phyloP scores from a whole-genome alignment of 2,113 vertebrate genomes.

The Oncorhynchus kisutch region DNA sequence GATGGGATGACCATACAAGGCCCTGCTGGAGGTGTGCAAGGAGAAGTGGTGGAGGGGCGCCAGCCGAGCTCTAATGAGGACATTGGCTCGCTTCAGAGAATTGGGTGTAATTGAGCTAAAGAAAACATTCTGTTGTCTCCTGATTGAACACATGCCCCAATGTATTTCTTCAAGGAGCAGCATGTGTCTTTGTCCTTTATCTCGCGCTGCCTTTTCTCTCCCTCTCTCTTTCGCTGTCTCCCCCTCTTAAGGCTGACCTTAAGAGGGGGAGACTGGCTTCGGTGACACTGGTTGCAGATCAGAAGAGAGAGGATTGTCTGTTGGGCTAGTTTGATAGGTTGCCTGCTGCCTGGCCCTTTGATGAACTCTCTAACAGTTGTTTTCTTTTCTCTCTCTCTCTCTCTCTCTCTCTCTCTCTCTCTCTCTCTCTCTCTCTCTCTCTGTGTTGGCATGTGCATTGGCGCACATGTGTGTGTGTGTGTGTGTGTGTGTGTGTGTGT shows the following conservation, averaged over 20 bases:
- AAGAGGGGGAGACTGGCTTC: slow-evolving; percentile 41
- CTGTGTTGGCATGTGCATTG: slow-evolving; percentile 9
- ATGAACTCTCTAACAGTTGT: neutral
- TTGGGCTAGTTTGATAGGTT: neutral
- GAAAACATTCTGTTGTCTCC: slow-evolving; percentile 65
- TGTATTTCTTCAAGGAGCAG: slow-evolving; percentile 41
- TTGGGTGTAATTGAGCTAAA: slow-evolving; percentile 70
- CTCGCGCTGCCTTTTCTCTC: slow-evolving; percentile 27
- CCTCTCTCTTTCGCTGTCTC: slow-evolving; percentile 15
- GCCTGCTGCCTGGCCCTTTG: neutral
- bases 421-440: no score
- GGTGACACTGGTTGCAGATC: neutral
- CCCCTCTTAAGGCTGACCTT: neutral
- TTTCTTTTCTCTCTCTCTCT: neutral
- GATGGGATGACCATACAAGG: no score
- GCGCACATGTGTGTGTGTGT: slow-evolving; percentile 22
- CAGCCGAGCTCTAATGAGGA: neutral
- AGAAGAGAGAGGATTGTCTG: neutral
- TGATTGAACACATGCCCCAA: slow-evolving; percentile 59
- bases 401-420: no score
- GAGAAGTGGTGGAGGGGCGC: neutral
- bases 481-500: neutral
- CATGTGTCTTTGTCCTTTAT: slow-evolving; percentile 31
- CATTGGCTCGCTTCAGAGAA: slow-evolving; percentile 45
- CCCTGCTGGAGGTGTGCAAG: slow-evolving; percentile 4